A percentile compares a stretch with the other conserved stretches of the same genome.
These are phyloP conservation scores for Hippopotamus amphibius DNA, from an alignment of 2,113 vertebrate genomes.

Conservation along the genomic window DNA sequence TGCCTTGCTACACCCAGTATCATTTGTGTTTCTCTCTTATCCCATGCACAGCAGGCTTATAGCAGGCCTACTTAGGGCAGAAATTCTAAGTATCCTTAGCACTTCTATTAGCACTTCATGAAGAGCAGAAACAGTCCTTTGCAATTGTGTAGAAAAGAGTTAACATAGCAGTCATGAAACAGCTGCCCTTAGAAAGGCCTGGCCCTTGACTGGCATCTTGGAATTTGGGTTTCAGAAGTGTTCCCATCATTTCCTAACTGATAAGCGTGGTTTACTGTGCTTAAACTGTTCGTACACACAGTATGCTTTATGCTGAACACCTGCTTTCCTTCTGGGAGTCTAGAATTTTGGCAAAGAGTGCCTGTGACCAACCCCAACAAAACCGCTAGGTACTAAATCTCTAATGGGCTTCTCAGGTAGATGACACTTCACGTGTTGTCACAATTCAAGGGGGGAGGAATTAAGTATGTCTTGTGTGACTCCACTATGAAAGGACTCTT, in stretches of 20 bases:
- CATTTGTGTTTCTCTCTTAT: not conserved
- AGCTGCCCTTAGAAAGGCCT: not conserved
- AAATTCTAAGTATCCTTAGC: not conserved
- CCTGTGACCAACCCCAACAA: not conserved
- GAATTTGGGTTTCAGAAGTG: not conserved
- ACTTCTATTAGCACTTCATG: not conserved
- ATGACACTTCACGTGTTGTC: not conserved
- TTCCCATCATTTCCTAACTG: not conserved
- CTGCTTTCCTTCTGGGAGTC: constrained; percentile 20
- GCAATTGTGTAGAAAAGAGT: not conserved
- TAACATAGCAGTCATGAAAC: not conserved
- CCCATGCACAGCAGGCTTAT: not conserved
- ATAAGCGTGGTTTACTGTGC: not conserved
- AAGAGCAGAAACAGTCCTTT: not conserved
- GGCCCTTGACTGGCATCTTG: not conserved
- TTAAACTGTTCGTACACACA: constrained; percentile 7
- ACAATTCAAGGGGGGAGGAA: not conserved
- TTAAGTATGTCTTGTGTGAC: not conserved
- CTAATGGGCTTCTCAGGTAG: not conserved
- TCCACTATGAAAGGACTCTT: not conserved
- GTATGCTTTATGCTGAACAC: not conserved
- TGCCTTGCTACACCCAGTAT: not conserved
- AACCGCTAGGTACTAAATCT: not conserved
- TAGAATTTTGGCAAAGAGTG: not conserved
- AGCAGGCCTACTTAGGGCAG: not conserved